Conservation (phyloP, 2,797 vertebrate species). For the Kryptopterus vitreolus region DNA sequence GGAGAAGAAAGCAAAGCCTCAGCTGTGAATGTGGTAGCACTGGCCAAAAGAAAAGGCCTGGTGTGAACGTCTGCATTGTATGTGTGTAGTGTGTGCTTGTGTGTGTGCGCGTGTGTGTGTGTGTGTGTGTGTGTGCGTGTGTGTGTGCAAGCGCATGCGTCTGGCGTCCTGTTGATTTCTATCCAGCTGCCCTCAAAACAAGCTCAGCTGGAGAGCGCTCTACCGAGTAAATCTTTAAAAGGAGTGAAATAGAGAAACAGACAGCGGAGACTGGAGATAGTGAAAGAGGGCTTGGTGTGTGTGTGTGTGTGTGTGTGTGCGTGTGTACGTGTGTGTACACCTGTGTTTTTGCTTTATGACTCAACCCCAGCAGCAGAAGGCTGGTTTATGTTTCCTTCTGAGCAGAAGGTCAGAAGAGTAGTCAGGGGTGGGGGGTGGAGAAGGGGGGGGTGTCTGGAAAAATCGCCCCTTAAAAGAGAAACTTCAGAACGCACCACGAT, state of each 20-base stretch:
- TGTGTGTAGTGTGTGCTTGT: constrained; percentile 30
- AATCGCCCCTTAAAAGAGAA: background rate
- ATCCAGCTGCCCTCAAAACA: constrained; percentile 41
- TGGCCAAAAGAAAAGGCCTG: constrained; percentile 68
- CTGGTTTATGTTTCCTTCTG: constrained; percentile 9
- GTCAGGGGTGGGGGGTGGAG: background rate
- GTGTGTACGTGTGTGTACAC: constrained; percentile 6
- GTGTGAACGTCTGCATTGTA: constrained; percentile 57
- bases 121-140: constrained; percentile 30
- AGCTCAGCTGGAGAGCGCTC: constrained; percentile 43
- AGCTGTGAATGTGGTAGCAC: constrained; percentile 61
- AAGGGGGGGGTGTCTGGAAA: background rate
- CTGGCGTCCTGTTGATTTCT: constrained; percentile 44
- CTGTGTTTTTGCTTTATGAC: constrained; percentile 5
- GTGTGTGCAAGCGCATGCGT: background rate
- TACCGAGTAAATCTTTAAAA: constrained; percentile 37
- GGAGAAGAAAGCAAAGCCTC: constrained; percentile 59
- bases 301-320: constrained; percentile 16
- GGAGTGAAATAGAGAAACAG: constrained; percentile 55
- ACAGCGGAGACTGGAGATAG: constrained; percentile 33
- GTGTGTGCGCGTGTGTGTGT: constrained; percentile 16
- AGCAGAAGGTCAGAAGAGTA: constrained; percentile 12
- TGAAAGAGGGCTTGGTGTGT: constrained; percentile 21
- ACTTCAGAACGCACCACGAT: background rate
- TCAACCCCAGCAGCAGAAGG: constrained; percentile 10